Evolutionary conservation across 2,797 vertebrate species (phyloP), one percentile per base, ranked within the genome.

Genomic region (Tadarida brasiliensis): DNA sequence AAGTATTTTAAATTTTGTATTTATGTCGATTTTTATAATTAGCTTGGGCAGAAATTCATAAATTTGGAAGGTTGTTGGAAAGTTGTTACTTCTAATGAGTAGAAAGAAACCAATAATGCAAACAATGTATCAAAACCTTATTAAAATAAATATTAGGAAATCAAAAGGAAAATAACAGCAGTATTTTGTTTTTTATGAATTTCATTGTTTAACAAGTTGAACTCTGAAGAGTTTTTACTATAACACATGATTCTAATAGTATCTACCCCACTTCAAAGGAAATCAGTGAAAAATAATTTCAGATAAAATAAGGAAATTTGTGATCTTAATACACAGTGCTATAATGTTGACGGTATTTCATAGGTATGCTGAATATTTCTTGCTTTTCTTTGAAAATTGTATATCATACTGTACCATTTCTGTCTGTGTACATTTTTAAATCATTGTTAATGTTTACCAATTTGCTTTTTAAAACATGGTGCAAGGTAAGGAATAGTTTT

Each of bases 61-160:
- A 87, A 63, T 77, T 94, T 94, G 24, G 56, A 90, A 76, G 17
- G 59, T 85, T 82, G 8, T 85, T 87, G 54, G 26, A 57, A 95
- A 89, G 11, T 87, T 54, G 5, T 71, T 90, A 65, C 22, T 67
- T 95, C 24, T 85, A 67, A 56, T 59, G 19, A 94, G 2, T 74
- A 81, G 16, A 73, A 97, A 87, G 44, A 67, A 93, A 95, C 87
- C 73, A 30, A 85, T 35, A 11, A 84, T 93, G 86, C 19, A 74
- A 90, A 92, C 22, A 85, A 73, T 82, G 67, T 83, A 76, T 61
- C 74, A 24, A 94, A 85, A 85, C 11, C 9, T 95, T 85, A 78
- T 39, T 74, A 94, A 90, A 87, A 84, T 84, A 94, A 78, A 78
- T 67, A 8, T 11, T 85, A 61, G 11, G 49, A 83, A 24, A 54